phyloP scores from a whole-genome alignment of 2,113 vertebrate species.

The Antigone vipio region DNA sequence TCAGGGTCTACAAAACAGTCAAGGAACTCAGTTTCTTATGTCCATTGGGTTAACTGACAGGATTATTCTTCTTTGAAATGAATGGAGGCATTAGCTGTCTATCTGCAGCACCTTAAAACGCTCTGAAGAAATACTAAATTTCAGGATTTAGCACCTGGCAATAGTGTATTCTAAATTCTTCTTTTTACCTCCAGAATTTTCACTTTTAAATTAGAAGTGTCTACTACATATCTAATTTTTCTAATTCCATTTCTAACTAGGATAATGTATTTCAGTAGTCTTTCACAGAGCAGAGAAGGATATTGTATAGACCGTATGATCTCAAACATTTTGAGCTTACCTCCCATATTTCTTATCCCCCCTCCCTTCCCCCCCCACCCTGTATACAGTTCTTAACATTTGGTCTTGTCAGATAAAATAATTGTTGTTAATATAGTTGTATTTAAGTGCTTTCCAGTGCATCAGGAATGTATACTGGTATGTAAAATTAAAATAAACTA shows the following conservation, averaged over 20 bases:
- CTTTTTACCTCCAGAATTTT: no score
- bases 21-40: neutral
- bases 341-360: rapidly evolving
- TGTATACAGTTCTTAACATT: neutral
- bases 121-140: neutral
- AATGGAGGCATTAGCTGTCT: neutral
- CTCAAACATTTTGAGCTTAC: neutral
- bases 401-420: neutral
- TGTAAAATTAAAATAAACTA: neutral
- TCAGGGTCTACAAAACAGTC: neutral
- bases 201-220: neutral
- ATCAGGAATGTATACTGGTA: neutral
- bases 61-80: neutral
- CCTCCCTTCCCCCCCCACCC: rapidly evolving
- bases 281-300: neutral
- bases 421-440: no score
- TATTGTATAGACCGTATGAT: neutral
- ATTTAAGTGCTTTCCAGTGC: neutral
- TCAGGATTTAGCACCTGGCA: neutral
- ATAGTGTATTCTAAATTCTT: neutral
- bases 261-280: neutral
- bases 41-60: neutral
- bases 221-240: neutral
- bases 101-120: neutral
- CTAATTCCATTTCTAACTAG: neutral